Conservation (phyloP, 2,888 invertebrate genomes). For the Uloborus plumipes region DNA sequence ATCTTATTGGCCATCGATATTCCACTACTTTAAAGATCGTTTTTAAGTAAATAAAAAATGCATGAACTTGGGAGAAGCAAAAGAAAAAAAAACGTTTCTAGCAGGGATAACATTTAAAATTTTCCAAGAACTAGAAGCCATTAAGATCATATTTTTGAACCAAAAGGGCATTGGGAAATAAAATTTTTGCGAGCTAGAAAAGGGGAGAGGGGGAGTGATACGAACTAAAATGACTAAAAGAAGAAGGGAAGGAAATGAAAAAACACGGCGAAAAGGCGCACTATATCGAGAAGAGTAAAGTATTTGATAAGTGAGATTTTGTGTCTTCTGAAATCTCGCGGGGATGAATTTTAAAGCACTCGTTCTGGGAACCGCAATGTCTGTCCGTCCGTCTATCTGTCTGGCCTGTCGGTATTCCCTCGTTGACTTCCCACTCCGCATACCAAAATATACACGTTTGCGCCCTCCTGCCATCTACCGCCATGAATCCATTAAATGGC, state of each 20-base stretch:
- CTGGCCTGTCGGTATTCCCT: slow-evolving; percentile 35
- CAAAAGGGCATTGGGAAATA: too few species aligned
- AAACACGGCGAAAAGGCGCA: neutral
- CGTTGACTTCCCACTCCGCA: slow-evolving; percentile 25
- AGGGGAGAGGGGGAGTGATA: neutral
- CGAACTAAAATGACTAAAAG: neutral
- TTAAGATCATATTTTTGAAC: too few species aligned
- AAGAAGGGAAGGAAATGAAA: neutral
- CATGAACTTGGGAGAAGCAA: too few species aligned
- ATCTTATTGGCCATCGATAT: too few species aligned
- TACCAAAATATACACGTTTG: slow-evolving; percentile 32
- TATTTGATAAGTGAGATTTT: slow-evolving; percentile 51
- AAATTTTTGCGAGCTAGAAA: too few species aligned
- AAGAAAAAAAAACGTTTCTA: too few species aligned
- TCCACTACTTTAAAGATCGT: too few species aligned
- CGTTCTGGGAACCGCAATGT: slow-evolving; percentile 48
- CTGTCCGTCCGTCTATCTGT: slow-evolving; percentile 18
- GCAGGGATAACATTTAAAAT: too few species aligned
- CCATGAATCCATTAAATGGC: slow-evolving; percentile 59
- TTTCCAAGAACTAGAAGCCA: too few species aligned
- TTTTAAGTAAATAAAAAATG: too few species aligned
- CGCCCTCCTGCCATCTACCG: neutral
- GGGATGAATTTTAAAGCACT: slow-evolving; percentile 39
- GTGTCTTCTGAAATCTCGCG: slow-evolving; percentile 29
- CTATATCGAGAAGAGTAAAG: too few species aligned